Conservation (phyloP, 1,140 invertebrate species). For the Lepidurus packardi region DNA sequence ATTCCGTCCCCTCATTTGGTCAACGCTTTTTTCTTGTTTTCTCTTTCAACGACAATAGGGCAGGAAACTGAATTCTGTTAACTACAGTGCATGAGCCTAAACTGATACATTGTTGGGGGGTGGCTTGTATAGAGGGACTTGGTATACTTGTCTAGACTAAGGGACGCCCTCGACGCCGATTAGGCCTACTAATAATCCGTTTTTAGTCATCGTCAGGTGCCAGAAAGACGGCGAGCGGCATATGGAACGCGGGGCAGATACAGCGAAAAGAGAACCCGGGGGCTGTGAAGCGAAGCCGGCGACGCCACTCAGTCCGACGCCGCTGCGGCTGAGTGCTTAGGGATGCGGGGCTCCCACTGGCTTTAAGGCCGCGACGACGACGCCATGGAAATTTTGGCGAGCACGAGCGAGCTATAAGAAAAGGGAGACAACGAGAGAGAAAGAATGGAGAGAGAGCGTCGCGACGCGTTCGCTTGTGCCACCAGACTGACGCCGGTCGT, state of each 20-base stretch:
- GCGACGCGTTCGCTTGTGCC: constrained; percentile 20
- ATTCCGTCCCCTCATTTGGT: background rate
- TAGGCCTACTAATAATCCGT: constrained; percentile 14
- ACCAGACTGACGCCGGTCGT: constrained; percentile 17
- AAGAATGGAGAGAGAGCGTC: background rate
- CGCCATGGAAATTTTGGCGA: constrained; percentile 1
- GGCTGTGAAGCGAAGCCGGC: constrained; percentile 8
- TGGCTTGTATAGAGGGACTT: background rate
- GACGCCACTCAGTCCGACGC: constrained; percentile 20
- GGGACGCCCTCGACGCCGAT: constrained; percentile 3
- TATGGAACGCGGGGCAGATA: background rate
- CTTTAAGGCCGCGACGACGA: background rate
- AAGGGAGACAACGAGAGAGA: background rate
- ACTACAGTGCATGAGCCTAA: no score
- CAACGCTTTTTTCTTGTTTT: constrained; percentile 1
- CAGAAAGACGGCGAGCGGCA: background rate
- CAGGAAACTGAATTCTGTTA: background rate
- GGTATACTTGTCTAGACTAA: background rate
- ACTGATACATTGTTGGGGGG: background rate
- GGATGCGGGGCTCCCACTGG: background rate
- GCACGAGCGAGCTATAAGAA: constrained; percentile 1
- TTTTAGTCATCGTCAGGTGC: constrained; percentile 12
- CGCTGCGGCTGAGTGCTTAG: constrained; percentile 10
- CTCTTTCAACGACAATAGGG: background rate
- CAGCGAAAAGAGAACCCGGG: background rate